phyloP scores from a whole-genome alignment of 1,140 invertebrate species.

The Bombus affinis region DNA sequence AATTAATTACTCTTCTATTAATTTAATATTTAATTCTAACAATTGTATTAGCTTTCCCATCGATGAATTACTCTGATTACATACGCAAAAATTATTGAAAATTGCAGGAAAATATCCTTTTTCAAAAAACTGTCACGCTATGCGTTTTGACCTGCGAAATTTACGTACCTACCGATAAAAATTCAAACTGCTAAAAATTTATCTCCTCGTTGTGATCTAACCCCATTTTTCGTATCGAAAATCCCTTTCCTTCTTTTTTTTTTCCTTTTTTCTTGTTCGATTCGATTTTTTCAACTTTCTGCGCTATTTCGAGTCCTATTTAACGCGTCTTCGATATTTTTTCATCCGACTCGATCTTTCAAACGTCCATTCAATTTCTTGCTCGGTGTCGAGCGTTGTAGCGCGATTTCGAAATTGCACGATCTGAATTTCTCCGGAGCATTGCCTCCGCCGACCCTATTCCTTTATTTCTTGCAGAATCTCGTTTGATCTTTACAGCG shows the following conservation, averaged over 20 bases:
- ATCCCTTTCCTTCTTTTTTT: neutral
- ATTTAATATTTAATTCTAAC: too few species aligned
- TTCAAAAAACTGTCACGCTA: neutral
- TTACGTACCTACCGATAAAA: neutral
- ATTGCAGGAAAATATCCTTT: neutral
- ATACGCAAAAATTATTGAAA: neutral
- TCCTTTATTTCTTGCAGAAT: neutral
- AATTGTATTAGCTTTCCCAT: too few species aligned
- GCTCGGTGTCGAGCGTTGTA: neutral
- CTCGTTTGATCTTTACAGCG: slow-evolving; percentile 28
- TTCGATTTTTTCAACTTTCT: neutral
- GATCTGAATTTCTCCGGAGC: neutral
- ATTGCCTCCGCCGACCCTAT: neutral
- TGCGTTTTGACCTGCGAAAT: neutral
- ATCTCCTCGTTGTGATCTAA: neutral
- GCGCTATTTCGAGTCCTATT: neutral
- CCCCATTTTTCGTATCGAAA: neutral
- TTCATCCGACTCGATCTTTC: neutral
- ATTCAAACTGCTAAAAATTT: neutral
- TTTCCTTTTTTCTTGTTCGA: neutral
- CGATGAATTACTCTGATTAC: neutral
- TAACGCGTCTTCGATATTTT: neutral
- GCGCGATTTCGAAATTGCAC: neutral
- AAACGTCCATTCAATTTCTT: neutral
- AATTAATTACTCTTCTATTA: too few species aligned